These are phyloP conservation scores for Zelleria hepariella DNA, from an alignment of 2,888 invertebrate genomes.

Conservation along the genomic window DNA sequence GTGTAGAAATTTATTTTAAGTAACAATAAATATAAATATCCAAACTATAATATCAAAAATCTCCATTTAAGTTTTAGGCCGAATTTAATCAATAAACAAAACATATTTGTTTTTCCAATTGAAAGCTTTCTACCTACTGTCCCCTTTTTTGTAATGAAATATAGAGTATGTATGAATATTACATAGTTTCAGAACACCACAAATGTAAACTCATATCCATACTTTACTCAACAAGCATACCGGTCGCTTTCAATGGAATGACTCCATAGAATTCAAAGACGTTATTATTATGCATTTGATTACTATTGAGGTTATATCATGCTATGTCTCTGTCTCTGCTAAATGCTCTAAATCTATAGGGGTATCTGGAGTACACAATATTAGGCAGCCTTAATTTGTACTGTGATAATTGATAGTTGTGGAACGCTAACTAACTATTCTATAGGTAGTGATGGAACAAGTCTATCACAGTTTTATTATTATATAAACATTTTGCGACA, in stretches of 20 bases:
- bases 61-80: neutral
- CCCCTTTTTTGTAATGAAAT: neutral
- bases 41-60: neutral
- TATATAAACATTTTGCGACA: neutral
- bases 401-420: neutral
- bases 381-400: neutral
- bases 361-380: neutral
- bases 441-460: neutral
- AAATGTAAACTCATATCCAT: neutral
- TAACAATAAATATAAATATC: neutral
- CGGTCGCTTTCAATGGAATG: neutral
- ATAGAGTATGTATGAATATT: neutral
- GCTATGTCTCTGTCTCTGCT: neutral
- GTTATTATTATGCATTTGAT: neutral
- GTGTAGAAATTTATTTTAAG: neutral
- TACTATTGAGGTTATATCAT: neutral
- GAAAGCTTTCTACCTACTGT: neutral
- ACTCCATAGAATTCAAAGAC: neutral
- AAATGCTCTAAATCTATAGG: neutral
- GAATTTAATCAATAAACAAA: neutral
- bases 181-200: neutral
- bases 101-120: neutral
- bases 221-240: neutral
- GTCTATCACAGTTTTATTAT: conserved; percentile 1
- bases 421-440: no score